phyloP scores from a whole-genome alignment of 2,797 vertebrate species.

The Acanthopagrus latus region DNA sequence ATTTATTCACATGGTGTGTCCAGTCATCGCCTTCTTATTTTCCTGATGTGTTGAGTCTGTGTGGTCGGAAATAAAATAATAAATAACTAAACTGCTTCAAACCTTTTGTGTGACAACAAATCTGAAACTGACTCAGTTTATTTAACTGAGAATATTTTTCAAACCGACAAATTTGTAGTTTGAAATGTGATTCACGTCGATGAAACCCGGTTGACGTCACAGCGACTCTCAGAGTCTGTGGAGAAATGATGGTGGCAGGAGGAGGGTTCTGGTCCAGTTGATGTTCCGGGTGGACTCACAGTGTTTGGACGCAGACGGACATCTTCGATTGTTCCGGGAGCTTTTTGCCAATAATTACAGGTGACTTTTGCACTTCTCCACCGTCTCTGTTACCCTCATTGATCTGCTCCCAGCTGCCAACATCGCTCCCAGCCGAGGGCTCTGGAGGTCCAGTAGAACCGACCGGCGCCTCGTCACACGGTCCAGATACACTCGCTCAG shows the following conservation, averaged over 20 bases:
- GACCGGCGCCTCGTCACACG: not conserved
- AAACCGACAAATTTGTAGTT: too few species aligned
- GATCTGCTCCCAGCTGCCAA: slow-evolving; percentile 47
- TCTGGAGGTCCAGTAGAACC: slow-evolving; percentile 21
- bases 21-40: too few species aligned
- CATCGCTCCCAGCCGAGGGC: not conserved
- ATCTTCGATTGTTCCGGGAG: slow-evolving; percentile 26
- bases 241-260: not conserved
- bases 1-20: too few species aligned
- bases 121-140: too few species aligned
- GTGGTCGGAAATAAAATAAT: too few species aligned
- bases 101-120: too few species aligned
- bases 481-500: not conserved
- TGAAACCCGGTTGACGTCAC: too few species aligned
- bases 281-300: not conserved
- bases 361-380: slow-evolving; percentile 25
- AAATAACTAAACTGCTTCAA: too few species aligned
- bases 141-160: too few species aligned
- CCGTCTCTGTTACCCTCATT: slow-evolving; percentile 35
- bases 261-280: not conserved
- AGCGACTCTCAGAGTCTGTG: too few species aligned
- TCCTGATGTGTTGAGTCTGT: too few species aligned
- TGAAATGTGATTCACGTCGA: too few species aligned
- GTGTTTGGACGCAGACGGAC: slow-evolving; percentile 37
- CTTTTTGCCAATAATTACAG: slow-evolving; percentile 42